Base-by-base conservation (phyloP, 2,113 vertebrate species). In the Zosterops lateralis region DNA sequence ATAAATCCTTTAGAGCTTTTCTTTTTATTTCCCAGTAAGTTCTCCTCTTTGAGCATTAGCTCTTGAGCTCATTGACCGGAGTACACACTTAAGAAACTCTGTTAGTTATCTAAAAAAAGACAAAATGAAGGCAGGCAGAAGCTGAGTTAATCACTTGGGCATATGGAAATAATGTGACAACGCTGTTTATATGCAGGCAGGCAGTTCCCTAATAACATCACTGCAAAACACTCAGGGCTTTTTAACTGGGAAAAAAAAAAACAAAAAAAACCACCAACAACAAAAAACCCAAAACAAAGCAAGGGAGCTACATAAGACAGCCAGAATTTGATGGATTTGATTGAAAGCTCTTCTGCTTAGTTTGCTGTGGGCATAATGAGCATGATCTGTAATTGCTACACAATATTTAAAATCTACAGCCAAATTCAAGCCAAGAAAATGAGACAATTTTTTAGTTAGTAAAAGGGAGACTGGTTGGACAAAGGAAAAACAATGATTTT, bases 101-200 rank as follows among this genome's bases (percentile, higher is more conserved):
- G 20, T 38, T 81, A 91, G 24, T 58, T 93, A 44, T 32, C 74
- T 87, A 54, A 84, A 91, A 84, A 71, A 79, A 51, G 15, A 79
- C 56, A 54, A 79, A 89, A 87, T 24, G 2, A 94, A 89, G 64
- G 62, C 21, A 50, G 34, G 71, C 31, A 92, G 67, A 90, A 83
- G 67, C 54, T 51, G 62, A 93, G 48, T 76, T 92, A 88, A 90
- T 89, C 42, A 78, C 73, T 84, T 92, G 62, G 38, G 75, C 57
- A 36, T 82, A 90, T 22, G 72, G 62, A 96, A 95, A 84, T 92
- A 94, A 79, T 66, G 54, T 65, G 80, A 45, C 54, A 68, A 68
- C 36, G 38, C 12, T 87, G 62, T 86, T 94, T 81, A 54, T 78
- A 79, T 25, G 76, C 61, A 92, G 77, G 32, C 60, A 90, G 53